Evolutionary conservation across 23 tunicate species (phyloP), one percentile per base, ranked within the genome.

Genomic region (Styela plicata): DNA sequence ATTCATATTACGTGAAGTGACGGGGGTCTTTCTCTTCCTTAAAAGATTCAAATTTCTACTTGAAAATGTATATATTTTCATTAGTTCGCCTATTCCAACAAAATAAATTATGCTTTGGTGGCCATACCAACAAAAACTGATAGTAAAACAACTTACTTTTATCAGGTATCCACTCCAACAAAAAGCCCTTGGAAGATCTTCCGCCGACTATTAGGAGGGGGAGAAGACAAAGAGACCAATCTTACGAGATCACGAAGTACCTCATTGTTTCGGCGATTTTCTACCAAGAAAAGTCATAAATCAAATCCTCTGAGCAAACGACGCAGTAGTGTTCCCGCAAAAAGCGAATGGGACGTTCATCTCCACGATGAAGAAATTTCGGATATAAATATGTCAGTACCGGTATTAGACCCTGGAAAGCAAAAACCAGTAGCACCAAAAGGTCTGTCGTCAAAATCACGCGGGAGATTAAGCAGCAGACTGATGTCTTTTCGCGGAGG

Each of bases 151-250:
- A n/a, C n/a, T n/a, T n/a, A n/a, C n/a, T n/a, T n/a, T n/a, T n/a
- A n/a, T n/a, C n/a, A n/a, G n/a, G n/a, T 79, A 16, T 57, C 73
- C 35, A 68, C 70, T 52, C 84, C 86, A 1, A 76, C 78, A 21
- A 90, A 85, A 76, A 83, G 96, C 22, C 86, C 96, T 18, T 90
- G 89, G 89, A 90, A 90, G 69, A 83, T 86, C 10, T 90, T 85
- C 53, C 79, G 86, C 5, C 74, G 83, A 24, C 82, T 90, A 24
- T 82, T 90, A 32, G 83, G 83, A 82, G 85, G 66, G 34, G 73
- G 69, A 36, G 65, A 64, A 77, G 31, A 78, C n/a, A 23, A 67
- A 10, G 74, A 80, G 24, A 63, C 25, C 13, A 64, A 33, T 19
- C 21, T 31, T 13, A 36, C 83, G 19, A 67, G 64, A 34, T 79